Percentiles rank a stretch among this genome's conserved stretches.
Conservation (phyloP, 2,113 vertebrate genomes). For the Sceloporus undulatus region DNA sequence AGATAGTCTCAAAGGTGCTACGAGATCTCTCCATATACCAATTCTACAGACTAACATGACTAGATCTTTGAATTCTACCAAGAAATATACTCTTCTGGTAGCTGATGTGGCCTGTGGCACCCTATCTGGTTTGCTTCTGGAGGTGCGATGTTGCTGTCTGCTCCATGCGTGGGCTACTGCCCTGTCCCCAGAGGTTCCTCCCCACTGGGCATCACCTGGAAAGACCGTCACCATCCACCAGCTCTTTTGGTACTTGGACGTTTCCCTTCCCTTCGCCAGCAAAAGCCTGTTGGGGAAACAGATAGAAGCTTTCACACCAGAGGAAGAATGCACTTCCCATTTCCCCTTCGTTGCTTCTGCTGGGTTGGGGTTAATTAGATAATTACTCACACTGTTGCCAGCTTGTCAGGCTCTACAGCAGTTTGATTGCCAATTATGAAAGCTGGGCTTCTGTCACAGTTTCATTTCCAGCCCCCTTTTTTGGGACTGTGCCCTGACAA, state of each 20-base stretch:
- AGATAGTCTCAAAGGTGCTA: too few relatives aligned
- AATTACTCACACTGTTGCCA: slow-evolving; percentile 34
- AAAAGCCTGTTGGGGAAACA: slow-evolving; percentile 11
- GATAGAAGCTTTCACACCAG: background rate
- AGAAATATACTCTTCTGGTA: background rate
- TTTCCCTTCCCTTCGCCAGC: background rate
- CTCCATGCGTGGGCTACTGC: too few relatives aligned
- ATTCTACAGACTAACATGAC: too few relatives aligned
- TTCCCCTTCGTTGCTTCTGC: background rate
- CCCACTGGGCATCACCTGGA: accelerated
- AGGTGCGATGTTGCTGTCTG: background rate
- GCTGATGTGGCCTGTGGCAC: background rate
- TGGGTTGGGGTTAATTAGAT: slow-evolving; percentile 40
- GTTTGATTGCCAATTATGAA: background rate
- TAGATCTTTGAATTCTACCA: too few relatives aligned
- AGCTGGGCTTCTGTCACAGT: background rate
- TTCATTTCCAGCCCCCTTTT: accelerated
- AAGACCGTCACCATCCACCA: background rate
- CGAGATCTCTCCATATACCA: too few relatives aligned
- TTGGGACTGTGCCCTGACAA: accelerated
- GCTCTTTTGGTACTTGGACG: accelerated
- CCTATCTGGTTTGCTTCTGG: background rate
- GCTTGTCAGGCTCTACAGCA: slow-evolving; percentile 20
- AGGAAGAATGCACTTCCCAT: background rate
- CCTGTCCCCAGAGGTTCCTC: accelerated